Evolutionary conservation across 2,113 vertebrate genomes (phyloP), one percentile per base, ranked within the genome.

Genomic region (Plotosus lineatus): DNA sequence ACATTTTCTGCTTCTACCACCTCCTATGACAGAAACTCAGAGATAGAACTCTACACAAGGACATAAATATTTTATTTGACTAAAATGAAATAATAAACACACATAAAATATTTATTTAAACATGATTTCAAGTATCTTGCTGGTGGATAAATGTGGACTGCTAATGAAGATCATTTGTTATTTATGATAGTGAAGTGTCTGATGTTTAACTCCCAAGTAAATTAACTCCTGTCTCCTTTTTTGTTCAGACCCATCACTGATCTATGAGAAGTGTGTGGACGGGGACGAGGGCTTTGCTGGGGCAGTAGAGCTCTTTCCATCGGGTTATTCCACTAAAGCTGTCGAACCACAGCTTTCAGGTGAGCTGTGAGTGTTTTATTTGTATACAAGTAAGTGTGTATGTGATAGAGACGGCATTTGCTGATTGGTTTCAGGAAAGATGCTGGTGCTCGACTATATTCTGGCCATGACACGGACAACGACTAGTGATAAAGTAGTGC

Each of bases 401-500:
- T 21, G 14, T 7, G 42, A 26, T 7, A 3, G 15, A 31, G 12
- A 65, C 40, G 42, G 1, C 8, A 0, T 61, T 14, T 58, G 7
- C 6, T 80, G 40, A 63, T 19, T 71, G 60, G 42, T 68, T 87
- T 58, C 83, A 98, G 98, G 97, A 60, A 99, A 99, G 88, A 98
- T 99, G 97, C 88, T 98, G 86, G 95, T 98, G 78, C 92, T 99
- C 56, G 97, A 99, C 84, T 98, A 97, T 80, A 96, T 99, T 77
- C 92, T 99, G 88, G 97, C 97, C 0, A 92, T 99, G 89, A 99
- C 96, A 0, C 94, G 94, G 86, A 95, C 93, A 80, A 93, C 92
- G 33, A 95, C 94, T 40, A 95, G 86, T 12, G 97, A 99, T 87
- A 98, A 98, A 86, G 97, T 99, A 78, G 97, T 99, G 82, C 92